Evolutionary conservation across 2,888 invertebrate species (phyloP).

Genomic region (Spicauda simplicius): DNA sequence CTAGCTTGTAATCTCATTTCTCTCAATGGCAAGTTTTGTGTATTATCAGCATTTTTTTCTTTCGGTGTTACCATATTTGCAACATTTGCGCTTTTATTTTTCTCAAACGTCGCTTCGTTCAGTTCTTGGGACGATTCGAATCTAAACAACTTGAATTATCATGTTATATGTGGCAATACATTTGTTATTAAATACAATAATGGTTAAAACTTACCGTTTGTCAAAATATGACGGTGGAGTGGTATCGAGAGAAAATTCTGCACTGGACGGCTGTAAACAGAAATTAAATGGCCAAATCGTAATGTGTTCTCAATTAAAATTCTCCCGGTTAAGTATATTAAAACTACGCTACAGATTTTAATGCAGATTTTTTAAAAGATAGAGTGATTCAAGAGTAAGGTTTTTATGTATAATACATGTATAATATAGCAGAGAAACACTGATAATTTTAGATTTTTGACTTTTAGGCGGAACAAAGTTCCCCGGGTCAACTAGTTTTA

Average conservation of each 20-base stretch:
- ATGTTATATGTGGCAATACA: conserved; percentile 19
- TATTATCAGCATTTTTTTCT: conserved; percentile 8
- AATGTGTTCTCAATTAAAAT: too few relatives aligned
- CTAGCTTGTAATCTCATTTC: conserved; percentile 45
- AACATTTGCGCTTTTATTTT: conserved; percentile 17
- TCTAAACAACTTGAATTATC: conserved; percentile 53
- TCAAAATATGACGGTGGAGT: conserved; percentile 70
- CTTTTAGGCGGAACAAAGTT: too few relatives aligned
- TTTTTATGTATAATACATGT: too few relatives aligned
- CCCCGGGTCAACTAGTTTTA: too few relatives aligned
- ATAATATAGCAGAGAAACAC: too few relatives aligned
- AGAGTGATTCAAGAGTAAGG: too few relatives aligned
- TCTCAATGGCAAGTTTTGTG: conserved; percentile 41
- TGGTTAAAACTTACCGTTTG: conserved; percentile 59
- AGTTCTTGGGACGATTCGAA: conserved; percentile 64
- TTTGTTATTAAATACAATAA: conserved; percentile 12
- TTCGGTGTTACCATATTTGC: conserved; percentile 2
- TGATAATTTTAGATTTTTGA: too few relatives aligned
- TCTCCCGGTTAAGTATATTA: too few relatives aligned
- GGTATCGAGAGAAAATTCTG: conserved; percentile 55
- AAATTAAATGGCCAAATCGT: conserved; percentile 17
- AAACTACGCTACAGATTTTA: too few relatives aligned
- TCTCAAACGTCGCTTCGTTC: conserved; percentile 37
- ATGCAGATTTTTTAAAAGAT: too few relatives aligned
- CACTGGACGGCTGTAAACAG: conserved; percentile 64